Evolutionary conservation across 2,888 invertebrate species (phyloP).

Genomic region (Elysia crispata): DNA sequence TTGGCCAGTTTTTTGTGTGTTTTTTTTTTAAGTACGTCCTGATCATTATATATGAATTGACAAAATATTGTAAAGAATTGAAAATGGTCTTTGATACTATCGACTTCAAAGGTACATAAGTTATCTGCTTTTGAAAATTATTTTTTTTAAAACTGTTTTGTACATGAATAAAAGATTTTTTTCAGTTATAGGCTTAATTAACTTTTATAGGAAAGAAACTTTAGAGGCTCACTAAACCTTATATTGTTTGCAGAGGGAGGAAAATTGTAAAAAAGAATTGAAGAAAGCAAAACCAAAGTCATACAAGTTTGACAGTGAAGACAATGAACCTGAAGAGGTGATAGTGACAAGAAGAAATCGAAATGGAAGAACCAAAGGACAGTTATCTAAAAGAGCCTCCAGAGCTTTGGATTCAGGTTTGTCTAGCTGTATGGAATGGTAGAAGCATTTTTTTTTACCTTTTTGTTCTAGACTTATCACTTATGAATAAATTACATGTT

Average conservation of each 20-base stretch:
- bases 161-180: not conserved
- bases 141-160: not conserved
- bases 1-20: too few species aligned
- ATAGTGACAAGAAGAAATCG: not conserved
- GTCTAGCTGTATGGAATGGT: not conserved
- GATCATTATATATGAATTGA: too few species aligned
- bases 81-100: not conserved
- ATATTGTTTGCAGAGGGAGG: not conserved
- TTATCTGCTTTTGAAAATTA: not conserved
- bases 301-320: conserved; percentile 6
- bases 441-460: too few species aligned
- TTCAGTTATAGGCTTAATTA: too few species aligned
- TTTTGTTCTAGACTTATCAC: too few species aligned
- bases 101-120: too few species aligned
- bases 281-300: conserved; percentile 1
- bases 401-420: conserved; percentile 54
- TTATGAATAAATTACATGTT: too few species aligned
- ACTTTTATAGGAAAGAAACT: too few species aligned
- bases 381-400: conserved; percentile 36
- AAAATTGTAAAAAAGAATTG: not conserved
- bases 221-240: too few species aligned
- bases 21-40: too few species aligned
- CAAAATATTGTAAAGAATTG: too few species aligned
- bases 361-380: not conserved
- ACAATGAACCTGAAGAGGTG: conserved; percentile 5